Evolutionary conservation across 2,888 invertebrate species (phyloP).

Genomic region (Macrostomum cliftonense): DNA sequence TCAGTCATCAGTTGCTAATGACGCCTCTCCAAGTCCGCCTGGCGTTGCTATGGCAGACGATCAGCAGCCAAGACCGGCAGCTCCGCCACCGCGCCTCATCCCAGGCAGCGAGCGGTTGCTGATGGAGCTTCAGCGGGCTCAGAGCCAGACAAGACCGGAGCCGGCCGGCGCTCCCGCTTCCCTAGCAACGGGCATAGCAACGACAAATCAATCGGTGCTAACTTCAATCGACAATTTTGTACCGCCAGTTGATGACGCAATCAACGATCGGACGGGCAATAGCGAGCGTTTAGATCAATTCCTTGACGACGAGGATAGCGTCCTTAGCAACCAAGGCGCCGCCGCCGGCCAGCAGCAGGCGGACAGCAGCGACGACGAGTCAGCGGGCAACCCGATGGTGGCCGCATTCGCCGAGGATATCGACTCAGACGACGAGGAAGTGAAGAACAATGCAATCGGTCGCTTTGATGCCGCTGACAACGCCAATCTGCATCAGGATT

Average conservation of each 20-base stretch:
- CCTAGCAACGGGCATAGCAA: too few relatives aligned
- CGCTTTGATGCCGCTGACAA: background rate
- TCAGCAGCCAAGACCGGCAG: background rate
- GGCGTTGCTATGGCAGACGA: too few relatives aligned
- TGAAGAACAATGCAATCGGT: too few relatives aligned
- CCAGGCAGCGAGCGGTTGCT: background rate
- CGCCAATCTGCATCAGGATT: too few relatives aligned
- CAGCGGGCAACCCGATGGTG: conserved; percentile 39
- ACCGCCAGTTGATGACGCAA: background rate
- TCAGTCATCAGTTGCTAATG: too few relatives aligned
- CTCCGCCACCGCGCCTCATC: background rate
- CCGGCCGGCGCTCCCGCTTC: background rate
- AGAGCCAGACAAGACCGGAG: background rate
- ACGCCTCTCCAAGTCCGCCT: too few relatives aligned
- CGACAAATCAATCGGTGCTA: too few relatives aligned
- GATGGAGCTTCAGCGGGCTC: background rate
- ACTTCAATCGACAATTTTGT: background rate
- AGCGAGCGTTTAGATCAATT: background rate
- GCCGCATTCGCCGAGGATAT: conserved; percentile 66
- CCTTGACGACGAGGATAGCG: too few relatives aligned
- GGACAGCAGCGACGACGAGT: conserved; percentile 21
- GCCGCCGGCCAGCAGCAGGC: background rate
- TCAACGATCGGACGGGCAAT: too few relatives aligned
- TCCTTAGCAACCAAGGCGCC: too few relatives aligned
- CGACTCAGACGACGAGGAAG: conserved; percentile 46